Conservation (phyloP, 2,797 vertebrate genomes). For the Pangasius macronema region DNA sequence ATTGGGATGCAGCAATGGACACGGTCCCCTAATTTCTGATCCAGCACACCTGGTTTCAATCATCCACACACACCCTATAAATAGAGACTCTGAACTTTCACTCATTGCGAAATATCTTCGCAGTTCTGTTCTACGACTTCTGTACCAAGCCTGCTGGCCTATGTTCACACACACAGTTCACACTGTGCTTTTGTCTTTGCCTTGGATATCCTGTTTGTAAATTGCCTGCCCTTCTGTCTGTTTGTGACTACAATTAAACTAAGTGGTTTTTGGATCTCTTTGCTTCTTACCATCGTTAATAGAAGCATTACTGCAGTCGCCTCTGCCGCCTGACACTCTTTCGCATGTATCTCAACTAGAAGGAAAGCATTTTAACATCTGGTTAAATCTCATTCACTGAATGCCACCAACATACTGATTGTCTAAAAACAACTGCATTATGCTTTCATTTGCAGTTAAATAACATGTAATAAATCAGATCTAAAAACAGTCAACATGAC, state of each 20-base stretch:
- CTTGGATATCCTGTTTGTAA: background rate
- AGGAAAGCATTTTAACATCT: background rate
- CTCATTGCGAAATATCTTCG: background rate
- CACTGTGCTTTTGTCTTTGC: background rate
- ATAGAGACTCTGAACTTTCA: background rate
- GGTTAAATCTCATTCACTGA: background rate
- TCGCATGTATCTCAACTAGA: background rate
- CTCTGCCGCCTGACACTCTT: background rate
- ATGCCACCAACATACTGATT: background rate
- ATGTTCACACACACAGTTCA: background rate
- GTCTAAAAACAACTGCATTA: background rate
- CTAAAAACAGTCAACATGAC: background rate
- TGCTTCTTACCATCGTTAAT: background rate
- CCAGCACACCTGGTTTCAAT: background rate
- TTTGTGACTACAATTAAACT: background rate
- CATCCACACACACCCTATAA: background rate
- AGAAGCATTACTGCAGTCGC: background rate
- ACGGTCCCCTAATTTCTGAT: background rate
- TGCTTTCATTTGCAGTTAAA: background rate
- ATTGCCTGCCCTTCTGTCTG: background rate
- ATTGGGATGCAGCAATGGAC: too few relatives aligned
- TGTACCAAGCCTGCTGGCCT: background rate
- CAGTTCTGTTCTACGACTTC: background rate
- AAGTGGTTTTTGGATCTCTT: background rate
- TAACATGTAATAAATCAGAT: background rate